Evolutionary conservation across 2,113 vertebrate species (phyloP).

Genomic region (Scomber japonicus): DNA sequence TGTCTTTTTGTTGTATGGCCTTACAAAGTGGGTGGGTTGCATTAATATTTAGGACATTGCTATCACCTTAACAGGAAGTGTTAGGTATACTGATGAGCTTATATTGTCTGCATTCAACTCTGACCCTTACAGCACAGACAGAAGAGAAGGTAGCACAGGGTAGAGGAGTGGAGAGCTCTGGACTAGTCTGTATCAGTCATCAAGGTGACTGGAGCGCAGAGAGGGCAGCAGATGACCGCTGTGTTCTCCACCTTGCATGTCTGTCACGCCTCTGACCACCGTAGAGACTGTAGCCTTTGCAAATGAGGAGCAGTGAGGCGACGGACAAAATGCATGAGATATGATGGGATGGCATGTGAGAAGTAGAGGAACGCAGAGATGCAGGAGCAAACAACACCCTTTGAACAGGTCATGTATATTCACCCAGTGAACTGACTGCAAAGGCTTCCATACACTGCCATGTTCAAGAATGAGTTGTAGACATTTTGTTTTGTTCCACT

Average conservation of each 20-base stretch:
- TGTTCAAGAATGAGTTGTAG: conserved; percentile 74
- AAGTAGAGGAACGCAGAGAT: conserved; percentile 32
- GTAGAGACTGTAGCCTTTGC: conserved; percentile 66
- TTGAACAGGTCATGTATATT: conserved; percentile 72
- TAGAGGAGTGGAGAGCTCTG: conserved; percentile 1
- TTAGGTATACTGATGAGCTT: conserved; percentile 67
- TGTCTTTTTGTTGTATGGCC: conserved; percentile 25
- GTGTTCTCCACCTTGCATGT: conserved; percentile 53
- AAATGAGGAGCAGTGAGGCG: conserved; percentile 71
- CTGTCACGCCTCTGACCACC: conserved; percentile 65
- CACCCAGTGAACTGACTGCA: conserved; percentile 42
- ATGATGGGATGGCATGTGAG: conserved; percentile 40
- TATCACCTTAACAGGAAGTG: conserved; percentile 37
- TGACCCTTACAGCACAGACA: conserved; percentile 47
- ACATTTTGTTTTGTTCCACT: conserved; percentile 60
- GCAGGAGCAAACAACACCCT: conserved; percentile 31
- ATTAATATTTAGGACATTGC: conserved; percentile 59
- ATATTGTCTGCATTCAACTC: conserved; percentile 62
- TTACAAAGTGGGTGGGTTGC: conserved; percentile 9
- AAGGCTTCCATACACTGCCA: conserved; percentile 54
- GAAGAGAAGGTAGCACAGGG: conserved; percentile 9
- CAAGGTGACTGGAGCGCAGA: conserved; percentile 50
- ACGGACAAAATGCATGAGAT: conserved; percentile 62
- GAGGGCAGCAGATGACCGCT: conserved; percentile 57
- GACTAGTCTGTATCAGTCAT: conserved; percentile 49